Conservation (phyloP, 2,113 vertebrate genomes). For the Octodon degus region DNA sequence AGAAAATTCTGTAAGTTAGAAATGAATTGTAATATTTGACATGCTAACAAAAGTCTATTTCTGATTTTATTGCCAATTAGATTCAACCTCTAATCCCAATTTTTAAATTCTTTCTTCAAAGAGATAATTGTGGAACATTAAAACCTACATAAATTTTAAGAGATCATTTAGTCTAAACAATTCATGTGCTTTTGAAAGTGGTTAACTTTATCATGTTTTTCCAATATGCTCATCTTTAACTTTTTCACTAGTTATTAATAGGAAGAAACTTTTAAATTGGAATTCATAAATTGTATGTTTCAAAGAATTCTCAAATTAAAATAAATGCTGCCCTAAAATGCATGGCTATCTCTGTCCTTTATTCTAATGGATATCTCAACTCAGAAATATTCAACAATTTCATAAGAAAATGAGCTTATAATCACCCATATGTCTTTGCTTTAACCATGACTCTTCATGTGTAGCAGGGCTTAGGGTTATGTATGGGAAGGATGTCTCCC, state of each 20-base stretch:
- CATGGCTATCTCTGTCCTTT: background rate
- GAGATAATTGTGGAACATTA: background rate
- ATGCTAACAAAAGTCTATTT: background rate
- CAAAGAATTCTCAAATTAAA: background rate
- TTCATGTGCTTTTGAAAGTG: background rate
- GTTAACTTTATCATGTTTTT: background rate
- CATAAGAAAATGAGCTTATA: background rate
- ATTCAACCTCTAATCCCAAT: background rate
- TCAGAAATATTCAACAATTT: background rate
- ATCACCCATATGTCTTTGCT: background rate
- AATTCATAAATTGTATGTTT: background rate
- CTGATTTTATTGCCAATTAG: constrained; percentile 22
- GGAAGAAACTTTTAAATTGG: background rate
- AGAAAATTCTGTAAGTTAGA: background rate
- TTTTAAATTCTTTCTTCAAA: constrained; percentile 34
- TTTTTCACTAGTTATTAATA: background rate
- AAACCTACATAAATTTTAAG: background rate
- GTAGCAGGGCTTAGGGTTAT: background rate
- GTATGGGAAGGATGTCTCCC: background rate
- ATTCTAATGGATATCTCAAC: background rate
- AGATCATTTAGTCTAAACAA: background rate
- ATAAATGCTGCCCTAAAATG: background rate
- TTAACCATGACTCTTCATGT: background rate
- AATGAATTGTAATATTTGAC: background rate
- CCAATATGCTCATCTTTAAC: background rate